Conservation (phyloP, 1,140 invertebrate species). For the Zaprionus kolodkinae region DNA sequence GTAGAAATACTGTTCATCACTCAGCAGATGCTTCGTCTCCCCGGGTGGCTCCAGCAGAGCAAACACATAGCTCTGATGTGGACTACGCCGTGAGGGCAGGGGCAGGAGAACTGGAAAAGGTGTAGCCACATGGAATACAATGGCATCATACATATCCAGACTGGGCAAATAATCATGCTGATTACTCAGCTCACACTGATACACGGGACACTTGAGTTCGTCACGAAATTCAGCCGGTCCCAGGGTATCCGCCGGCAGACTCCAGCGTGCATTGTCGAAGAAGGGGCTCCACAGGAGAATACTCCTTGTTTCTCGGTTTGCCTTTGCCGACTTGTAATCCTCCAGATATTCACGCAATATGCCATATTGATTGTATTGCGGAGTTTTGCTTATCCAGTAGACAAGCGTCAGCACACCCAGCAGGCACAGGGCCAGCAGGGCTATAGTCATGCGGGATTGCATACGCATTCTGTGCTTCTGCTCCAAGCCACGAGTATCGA, state of each 20-base stretch:
- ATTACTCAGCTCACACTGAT: conserved; percentile 72
- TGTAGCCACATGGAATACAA: conserved; percentile 83
- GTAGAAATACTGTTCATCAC: conserved; percentile 76
- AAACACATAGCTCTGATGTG: conserved; percentile 68
- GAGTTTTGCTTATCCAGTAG: conserved; percentile 46
- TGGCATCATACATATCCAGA: conserved; percentile 81
- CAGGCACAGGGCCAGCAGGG: conserved; percentile 26
- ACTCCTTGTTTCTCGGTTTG: conserved; percentile 21
- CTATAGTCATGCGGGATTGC: conserved; percentile 24
- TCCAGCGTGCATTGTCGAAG: conserved; percentile 72
- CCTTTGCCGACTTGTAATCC: not conserved
- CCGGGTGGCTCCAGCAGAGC: conserved; percentile 77
- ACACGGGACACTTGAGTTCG: conserved; percentile 57
- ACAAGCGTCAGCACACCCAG: conserved; percentile 23
- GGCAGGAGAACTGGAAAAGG: conserved; percentile 46
- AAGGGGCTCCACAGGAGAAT: conserved; percentile 77
- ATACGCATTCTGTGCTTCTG: conserved; percentile 25
- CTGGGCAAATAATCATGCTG: conserved; percentile 59
- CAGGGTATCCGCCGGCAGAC: conserved; percentile 56
- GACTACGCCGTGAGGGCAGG: conserved; percentile 30
- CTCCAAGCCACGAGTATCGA: conserved; percentile 4
- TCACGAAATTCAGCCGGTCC: conserved; percentile 63
- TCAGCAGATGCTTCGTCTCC: conserved; percentile 68
- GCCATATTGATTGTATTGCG: conserved; percentile 67
- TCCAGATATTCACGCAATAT: conserved; percentile 57